phyloP scores from a whole-genome alignment of 2,888 invertebrate genomes.

The Calameuta filiformis region DNA sequence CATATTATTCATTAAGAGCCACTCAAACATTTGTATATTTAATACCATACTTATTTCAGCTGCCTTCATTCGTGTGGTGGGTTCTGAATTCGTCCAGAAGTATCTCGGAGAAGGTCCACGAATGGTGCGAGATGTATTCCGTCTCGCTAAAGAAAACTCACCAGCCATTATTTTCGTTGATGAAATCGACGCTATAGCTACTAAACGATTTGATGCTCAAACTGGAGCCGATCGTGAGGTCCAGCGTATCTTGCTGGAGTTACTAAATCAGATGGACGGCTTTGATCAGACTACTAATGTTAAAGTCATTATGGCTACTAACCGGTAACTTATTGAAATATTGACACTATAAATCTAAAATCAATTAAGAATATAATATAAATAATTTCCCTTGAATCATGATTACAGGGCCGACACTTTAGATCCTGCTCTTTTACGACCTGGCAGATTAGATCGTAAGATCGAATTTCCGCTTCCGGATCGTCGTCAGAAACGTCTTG shows the following conservation, averaged over 20 bases:
- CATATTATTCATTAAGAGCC: background rate
- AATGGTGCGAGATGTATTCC: slow-evolving; percentile 99
- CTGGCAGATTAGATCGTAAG: slow-evolving; percentile 97
- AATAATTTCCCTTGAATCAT: background rate
- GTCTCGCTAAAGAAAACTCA: slow-evolving; percentile 98
- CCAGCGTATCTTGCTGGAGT: slow-evolving; percentile 95
- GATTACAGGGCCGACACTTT: slow-evolving; percentile 87
- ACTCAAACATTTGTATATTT: background rate
- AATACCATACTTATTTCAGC: slow-evolving; percentile 69
- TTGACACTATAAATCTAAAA: background rate
- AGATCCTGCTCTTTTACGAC: slow-evolving; percentile 95
- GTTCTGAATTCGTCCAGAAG: slow-evolving; percentile 99
- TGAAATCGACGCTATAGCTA: slow-evolving; percentile 99
- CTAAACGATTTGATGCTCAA: slow-evolving; percentile 98
- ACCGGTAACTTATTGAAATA: slow-evolving; percentile 46
- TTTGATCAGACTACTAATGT: slow-evolving; percentile 99
- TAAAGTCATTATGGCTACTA: slow-evolving; percentile 78
- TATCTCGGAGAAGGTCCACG: slow-evolving; percentile 99
- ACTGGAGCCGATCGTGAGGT: slow-evolving; percentile 99
- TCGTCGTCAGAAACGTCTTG: slow-evolving; percentile 89
- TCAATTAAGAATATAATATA: background rate
- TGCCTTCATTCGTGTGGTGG: slow-evolving; percentile 98
- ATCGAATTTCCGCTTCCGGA: slow-evolving; percentile 99
- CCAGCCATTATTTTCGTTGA: slow-evolving; percentile 99
- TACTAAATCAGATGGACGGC: slow-evolving; percentile 99